Conservation (phyloP, 1,140 invertebrate species). For the Zaprionus ghesquierei region DNA sequence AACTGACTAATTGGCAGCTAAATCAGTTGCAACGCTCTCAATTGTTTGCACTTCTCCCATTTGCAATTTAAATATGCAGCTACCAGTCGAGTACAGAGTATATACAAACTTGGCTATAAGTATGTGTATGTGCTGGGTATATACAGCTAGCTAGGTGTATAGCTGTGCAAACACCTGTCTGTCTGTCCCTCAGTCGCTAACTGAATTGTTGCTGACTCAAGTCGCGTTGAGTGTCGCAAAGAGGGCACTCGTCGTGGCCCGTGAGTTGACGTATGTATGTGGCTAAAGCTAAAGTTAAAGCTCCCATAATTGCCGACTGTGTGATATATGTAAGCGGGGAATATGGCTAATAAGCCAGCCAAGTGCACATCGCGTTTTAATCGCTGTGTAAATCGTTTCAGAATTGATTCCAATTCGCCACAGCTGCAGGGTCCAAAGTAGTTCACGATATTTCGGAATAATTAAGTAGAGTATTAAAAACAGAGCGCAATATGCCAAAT, state of each 20-base stretch:
- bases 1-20: neutral
- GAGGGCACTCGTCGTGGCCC: slow-evolving; percentile 50
- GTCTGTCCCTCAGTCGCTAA: neutral
- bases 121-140: too few relatives aligned
- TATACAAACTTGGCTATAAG: too few relatives aligned
- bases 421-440: neutral
- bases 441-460: neutral
- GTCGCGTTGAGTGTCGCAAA: slow-evolving; percentile 37
- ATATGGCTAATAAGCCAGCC: neutral
- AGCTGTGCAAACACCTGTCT: neutral
- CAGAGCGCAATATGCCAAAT: neutral
- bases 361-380: neutral
- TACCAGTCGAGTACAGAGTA: too few relatives aligned
- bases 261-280: neutral
- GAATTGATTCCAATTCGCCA: neutral
- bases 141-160: neutral
- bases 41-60: too few relatives aligned
- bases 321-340: neutral
- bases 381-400: neutral
- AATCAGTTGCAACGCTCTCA: neutral
- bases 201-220: slow-evolving; percentile 63
- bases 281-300: slow-evolving; percentile 4
- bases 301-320: slow-evolving; percentile 2
- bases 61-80: neutral
- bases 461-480: neutral